phyloP scores from a whole-genome alignment of 2,113 vertebrate species.

The Sylvilagus bachmani region DNA sequence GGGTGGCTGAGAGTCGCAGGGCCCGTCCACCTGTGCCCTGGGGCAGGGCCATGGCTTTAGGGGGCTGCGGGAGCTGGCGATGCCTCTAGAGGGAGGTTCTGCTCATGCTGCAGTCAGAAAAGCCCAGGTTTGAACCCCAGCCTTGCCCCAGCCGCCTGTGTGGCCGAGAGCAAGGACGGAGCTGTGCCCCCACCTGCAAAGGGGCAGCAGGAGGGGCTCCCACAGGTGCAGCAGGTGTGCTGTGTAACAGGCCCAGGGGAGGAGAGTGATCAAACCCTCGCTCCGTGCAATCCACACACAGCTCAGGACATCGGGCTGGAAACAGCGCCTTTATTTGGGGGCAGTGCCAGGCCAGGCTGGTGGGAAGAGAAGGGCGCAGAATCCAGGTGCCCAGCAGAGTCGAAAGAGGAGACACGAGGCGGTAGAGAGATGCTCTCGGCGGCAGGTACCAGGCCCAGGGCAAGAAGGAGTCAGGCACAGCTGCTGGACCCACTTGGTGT shows the following conservation, averaged over 20 bases:
- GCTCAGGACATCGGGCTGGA: conserved; percentile 16
- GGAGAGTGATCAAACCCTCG: not conserved
- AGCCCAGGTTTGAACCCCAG: not conserved
- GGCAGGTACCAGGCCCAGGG: conserved; percentile 36
- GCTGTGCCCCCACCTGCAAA: not conserved
- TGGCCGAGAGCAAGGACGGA: not conserved
- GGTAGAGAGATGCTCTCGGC: not conserved
- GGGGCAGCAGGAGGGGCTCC: no score
- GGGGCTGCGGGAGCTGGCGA: not conserved
- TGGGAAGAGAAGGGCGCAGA: conserved; percentile 8
- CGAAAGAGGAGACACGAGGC: not conserved
- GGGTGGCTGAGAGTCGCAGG: no score
- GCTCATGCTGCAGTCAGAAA: conserved; percentile 6
- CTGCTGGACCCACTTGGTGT: not conserved
- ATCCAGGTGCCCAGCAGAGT: not conserved
- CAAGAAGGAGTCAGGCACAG: not conserved
- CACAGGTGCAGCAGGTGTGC: not conserved
- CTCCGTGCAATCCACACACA: not conserved
- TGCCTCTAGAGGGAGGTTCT: not conserved
- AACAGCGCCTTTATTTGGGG: conserved; percentile 75
- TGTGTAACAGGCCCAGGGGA: not conserved
- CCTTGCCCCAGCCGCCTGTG: not conserved
- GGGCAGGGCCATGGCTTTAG: not conserved
- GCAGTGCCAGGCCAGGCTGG: not conserved
- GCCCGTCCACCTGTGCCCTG: not conserved